A percentile compares a stretch with the other conserved stretches of the same genome.
These are phyloP conservation scores for Torymus aiolomorphi DNA, from an alignment of 2,888 invertebrate genomes.

Conservation along the genomic window DNA sequence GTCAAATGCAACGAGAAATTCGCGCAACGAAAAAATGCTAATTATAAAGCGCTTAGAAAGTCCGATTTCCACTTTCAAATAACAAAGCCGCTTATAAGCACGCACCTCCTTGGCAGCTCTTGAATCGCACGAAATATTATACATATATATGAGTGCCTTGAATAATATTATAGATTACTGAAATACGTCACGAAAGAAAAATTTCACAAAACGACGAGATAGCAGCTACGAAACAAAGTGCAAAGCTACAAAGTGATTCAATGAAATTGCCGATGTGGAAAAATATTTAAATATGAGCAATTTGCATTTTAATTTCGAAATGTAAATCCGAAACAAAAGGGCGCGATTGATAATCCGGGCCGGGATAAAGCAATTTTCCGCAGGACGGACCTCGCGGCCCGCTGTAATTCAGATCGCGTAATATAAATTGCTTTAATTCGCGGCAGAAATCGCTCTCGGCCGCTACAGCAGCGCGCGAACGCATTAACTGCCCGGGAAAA, in stretches of 20 bases:
- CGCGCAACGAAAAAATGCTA: slow-evolving; percentile 17
- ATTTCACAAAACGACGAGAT: too few relatives aligned
- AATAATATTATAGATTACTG: too few relatives aligned
- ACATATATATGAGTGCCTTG: too few relatives aligned
- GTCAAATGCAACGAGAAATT: slow-evolving; percentile 19
- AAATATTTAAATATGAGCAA: neutral
- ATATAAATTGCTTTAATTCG: slow-evolving; percentile 35
- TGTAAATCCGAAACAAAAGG: too few relatives aligned
- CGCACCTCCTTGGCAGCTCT: too few relatives aligned
- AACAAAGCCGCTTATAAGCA: slow-evolving; percentile 16
- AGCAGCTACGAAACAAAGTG: too few relatives aligned
- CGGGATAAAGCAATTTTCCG: slow-evolving; percentile 34
- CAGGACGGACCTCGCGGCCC: neutral
- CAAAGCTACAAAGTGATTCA: neutral
- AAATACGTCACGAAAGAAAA: too few relatives aligned
- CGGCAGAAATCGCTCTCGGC: slow-evolving; percentile 17
- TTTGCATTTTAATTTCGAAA: too few relatives aligned
- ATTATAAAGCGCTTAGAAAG: slow-evolving; percentile 49
- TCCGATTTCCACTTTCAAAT: slow-evolving; percentile 50
- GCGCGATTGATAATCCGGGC: slow-evolving; percentile 20
- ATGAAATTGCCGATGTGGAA: neutral
- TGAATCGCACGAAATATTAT: neutral
- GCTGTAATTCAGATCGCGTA: slow-evolving; percentile 1
- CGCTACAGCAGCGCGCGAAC: neutral
- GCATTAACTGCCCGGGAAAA: slow-evolving; percentile 34